These are phyloP conservation scores for Sebastiscus tertius DNA, from an alignment of 2,797 vertebrate species.

Conservation along the genomic window DNA sequence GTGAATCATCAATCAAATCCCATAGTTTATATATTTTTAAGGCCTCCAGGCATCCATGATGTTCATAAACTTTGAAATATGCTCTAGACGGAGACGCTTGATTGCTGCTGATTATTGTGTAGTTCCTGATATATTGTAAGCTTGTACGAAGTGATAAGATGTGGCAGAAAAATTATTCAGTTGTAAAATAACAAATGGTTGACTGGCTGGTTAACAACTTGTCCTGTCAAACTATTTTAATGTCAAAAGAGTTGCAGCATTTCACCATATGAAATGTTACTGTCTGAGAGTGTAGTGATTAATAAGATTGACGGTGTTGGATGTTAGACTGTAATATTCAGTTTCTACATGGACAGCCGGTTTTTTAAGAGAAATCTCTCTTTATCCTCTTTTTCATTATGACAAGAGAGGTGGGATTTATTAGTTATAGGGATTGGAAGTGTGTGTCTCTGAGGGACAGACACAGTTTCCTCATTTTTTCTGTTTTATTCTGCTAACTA, in stretches of 20 bases:
- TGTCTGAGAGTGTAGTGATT: slow-evolving; percentile 8
- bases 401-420: slow-evolving; percentile 17
- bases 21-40: not conserved
- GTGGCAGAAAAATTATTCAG: not conserved
- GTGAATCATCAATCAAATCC: not conserved
- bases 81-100: not conserved
- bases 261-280: slow-evolving; percentile 21
- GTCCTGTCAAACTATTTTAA: slow-evolving; percentile 20
- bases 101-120: not conserved
- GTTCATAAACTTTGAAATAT: not conserved
- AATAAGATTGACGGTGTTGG: slow-evolving; percentile 9
- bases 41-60: not conserved
- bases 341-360: not conserved
- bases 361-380: slow-evolving; percentile 10
- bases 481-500: not conserved
- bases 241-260: not conserved
- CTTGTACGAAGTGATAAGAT: not conserved
- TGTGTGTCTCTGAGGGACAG: not conserved
- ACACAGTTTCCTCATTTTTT: not conserved
- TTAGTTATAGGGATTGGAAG: not conserved
- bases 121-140: not conserved
- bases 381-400: slow-evolving; percentile 20
- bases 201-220: slow-evolving; percentile 11
- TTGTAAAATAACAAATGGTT: slow-evolving; percentile 9
- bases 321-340: slow-evolving; percentile 26